phyloP scores from a whole-genome alignment of 2,888 invertebrate genomes.

The Hecatera dysodea region DNA sequence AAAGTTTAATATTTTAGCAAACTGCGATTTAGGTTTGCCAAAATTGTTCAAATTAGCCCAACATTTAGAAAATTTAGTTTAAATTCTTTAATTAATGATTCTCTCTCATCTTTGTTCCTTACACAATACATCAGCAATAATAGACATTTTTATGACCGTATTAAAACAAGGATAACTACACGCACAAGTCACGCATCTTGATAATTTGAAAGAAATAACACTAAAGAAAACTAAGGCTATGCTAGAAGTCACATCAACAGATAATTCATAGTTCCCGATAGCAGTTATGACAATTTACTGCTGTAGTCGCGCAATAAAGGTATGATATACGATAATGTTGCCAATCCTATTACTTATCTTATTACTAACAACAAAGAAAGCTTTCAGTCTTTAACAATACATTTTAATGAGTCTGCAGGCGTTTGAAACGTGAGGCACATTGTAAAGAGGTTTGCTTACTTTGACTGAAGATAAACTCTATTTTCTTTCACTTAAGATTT shows the following conservation, averaged over 20 bases:
- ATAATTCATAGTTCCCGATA: conserved; percentile 52
- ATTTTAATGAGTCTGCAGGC: conserved; percentile 64
- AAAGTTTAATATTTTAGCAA: no score
- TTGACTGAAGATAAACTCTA: conserved; percentile 50
- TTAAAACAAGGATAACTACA: neutral
- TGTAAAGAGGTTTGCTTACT: conserved; percentile 19
- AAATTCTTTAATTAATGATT: no score
- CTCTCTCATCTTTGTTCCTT: no score
- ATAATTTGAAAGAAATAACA: conserved; percentile 38
- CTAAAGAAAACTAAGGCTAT: conserved; percentile 37
- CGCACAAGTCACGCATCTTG: conserved; percentile 1
- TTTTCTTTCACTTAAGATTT: conserved; percentile 35
- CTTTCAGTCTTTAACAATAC: conserved; percentile 53
- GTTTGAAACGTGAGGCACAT: conserved; percentile 53
- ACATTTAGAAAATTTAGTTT: no score
- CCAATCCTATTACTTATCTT: conserved; percentile 54
- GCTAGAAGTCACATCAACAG: conserved; percentile 41
- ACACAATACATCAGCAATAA: no score
- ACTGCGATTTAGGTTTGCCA: no score
- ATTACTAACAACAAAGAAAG: conserved; percentile 57
- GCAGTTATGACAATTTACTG: conserved; percentile 53
- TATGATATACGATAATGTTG: conserved; percentile 58
- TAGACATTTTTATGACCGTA: conserved; percentile 6
- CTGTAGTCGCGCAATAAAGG: conserved; percentile 52
- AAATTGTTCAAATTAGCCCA: no score